Percentiles rank a stretch among this genome's conserved stretches.
These are phyloP conservation scores for Lymantria dispar DNA, from an alignment of 2,888 invertebrate species.

Conservation along the genomic window DNA sequence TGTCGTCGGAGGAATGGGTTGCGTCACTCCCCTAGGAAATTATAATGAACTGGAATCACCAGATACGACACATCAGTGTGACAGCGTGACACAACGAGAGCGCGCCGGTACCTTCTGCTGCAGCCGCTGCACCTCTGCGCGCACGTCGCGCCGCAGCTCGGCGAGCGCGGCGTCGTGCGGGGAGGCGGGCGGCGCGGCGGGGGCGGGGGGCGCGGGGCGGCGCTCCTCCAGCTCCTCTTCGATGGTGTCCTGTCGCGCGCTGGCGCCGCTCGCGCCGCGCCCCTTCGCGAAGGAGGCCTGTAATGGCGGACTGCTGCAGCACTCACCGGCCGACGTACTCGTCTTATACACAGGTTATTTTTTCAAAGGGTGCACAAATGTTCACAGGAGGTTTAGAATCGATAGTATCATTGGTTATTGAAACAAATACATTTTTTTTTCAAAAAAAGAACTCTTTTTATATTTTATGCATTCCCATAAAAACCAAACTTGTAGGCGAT, in stretches of 20 bases:
- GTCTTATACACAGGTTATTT: background rate
- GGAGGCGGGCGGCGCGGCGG: constrained; percentile 37
- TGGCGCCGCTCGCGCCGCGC: constrained; percentile 65
- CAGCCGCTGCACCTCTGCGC: constrained; percentile 68
- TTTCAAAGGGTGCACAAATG: no score
- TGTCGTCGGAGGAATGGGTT: no score
- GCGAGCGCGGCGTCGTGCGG: constrained; percentile 39
- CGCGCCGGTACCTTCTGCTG: constrained; percentile 72
- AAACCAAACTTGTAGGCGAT: no score
- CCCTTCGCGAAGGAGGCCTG: constrained; percentile 64
- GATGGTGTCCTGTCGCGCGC: constrained; percentile 41
- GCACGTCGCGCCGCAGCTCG: constrained; percentile 62
- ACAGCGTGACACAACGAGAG: no score
- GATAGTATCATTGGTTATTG: no score
- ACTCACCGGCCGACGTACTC: background rate
- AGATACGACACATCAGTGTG: no score
- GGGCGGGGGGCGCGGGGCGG: constrained; percentile 37
- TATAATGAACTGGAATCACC: no score
- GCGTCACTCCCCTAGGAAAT: no score
- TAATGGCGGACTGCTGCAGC: background rate
- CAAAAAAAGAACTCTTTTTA: no score
- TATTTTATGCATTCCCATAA: no score
- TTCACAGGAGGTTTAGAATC: no score
- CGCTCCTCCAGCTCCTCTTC: constrained; percentile 46
- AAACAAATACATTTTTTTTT: no score